phyloP scores from a whole-genome alignment of 2,888 invertebrate genomes.

The Anthoptus insignis region DNA sequence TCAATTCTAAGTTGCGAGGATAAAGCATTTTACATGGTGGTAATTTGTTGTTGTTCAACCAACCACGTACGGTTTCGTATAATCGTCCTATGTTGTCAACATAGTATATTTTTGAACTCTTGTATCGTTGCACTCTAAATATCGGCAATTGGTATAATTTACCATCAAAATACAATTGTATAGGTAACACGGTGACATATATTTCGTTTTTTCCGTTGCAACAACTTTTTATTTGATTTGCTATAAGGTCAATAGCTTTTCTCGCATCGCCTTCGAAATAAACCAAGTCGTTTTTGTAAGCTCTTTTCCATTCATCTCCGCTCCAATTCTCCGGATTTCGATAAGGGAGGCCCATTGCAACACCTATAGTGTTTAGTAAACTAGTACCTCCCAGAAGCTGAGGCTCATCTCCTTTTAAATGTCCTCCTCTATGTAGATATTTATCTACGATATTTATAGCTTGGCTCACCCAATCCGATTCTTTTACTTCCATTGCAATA shows the following conservation, averaged over 20 bases:
- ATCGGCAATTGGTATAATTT: conserved; percentile 52
- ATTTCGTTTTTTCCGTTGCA: conserved; percentile 47
- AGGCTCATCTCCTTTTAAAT: conserved; percentile 47
- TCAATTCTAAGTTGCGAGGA: conserved; percentile 43
- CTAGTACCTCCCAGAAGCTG: conserved; percentile 49
- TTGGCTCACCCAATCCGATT: conserved; percentile 47
- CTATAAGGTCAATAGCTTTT: conserved; percentile 49
- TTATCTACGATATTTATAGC: conserved; percentile 49
- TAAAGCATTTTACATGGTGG: conserved; percentile 48
- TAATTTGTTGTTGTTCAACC: conserved; percentile 43
- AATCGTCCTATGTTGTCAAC: conserved; percentile 46
- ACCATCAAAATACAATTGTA: conserved; percentile 45
- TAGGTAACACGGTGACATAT: conserved; percentile 49
- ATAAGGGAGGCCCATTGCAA: conserved; percentile 51
- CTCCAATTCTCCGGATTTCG: conserved; percentile 48
- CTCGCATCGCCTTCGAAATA: conserved; percentile 47
- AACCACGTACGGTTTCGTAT: conserved; percentile 41
- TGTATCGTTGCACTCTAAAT: conserved; percentile 46
- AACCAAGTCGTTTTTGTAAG: conserved; percentile 46
- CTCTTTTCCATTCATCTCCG: conserved; percentile 40
- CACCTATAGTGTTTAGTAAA: conserved; percentile 51
- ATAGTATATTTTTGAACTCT: conserved; percentile 40
- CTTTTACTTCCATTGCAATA: conserved; percentile 44
- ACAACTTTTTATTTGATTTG: conserved; percentile 46
- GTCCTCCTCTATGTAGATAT: conserved; percentile 51